Evolutionary conservation across 2,888 invertebrate species (phyloP).

Genomic region (Volucella inflata): DNA sequence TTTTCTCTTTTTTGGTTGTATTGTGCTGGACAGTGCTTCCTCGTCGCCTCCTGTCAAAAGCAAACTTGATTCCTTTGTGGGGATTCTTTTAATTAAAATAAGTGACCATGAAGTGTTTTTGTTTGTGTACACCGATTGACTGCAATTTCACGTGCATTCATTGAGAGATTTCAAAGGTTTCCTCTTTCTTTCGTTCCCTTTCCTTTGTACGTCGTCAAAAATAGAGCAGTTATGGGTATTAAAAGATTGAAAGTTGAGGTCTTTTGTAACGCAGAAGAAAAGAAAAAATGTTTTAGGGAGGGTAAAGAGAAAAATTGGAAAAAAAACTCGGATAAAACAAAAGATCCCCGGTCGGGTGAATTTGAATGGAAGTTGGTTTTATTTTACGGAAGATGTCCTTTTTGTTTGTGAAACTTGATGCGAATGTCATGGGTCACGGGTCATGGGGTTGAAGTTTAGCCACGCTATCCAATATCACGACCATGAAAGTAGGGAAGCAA

Average conservation of each 20-base stretch:
- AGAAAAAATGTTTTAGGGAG: background rate
- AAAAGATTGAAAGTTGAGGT: background rate
- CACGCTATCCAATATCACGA: too few species aligned
- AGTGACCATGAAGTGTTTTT: constrained; percentile 72
- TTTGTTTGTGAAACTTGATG: too few species aligned
- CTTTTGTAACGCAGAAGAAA: background rate
- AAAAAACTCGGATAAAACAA: too few species aligned
- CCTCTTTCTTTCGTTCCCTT: background rate
- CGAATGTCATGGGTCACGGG: too few species aligned
- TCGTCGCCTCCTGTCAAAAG: constrained; percentile 28
- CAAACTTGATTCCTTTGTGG: constrained; percentile 60
- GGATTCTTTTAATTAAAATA: constrained; percentile 75
- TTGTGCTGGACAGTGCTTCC: background rate
- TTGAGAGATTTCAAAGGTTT: constrained; percentile 66
- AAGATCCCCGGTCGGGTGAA: too few species aligned
- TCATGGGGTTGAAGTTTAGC: too few species aligned
- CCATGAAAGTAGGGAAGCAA: too few species aligned
- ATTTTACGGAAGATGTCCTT: too few species aligned
- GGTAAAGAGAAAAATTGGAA: too few species aligned
- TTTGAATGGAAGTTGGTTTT: too few species aligned
- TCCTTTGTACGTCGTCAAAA: background rate
- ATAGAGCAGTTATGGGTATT: background rate
- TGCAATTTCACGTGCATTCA: constrained; percentile 72
- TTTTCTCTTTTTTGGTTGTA: constrained; percentile 6
- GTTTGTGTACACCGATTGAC: constrained; percentile 62